A percentile compares a stretch with the other conserved stretches of the same genome.
These are phyloP conservation scores for Thermophis baileyi DNA, from an alignment of 2,113 vertebrate species.

Conservation along the genomic window DNA sequence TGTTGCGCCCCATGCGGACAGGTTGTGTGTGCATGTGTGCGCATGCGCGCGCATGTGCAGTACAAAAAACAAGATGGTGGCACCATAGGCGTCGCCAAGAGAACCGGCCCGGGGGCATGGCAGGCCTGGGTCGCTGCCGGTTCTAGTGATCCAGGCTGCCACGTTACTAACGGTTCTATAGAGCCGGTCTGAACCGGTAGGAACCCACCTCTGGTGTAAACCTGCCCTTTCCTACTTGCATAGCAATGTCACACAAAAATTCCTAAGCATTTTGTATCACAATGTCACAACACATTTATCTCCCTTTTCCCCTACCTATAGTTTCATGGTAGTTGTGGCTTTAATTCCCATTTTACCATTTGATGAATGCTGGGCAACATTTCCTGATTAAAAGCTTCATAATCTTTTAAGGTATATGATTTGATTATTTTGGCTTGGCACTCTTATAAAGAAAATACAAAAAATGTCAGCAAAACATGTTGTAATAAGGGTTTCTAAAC, in stretches of 20 bases:
- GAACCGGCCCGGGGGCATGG: too few species aligned
- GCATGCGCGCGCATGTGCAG: too few species aligned
- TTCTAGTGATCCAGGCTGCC: too few species aligned
- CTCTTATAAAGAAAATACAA: not conserved
- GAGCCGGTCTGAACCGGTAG: too few species aligned
- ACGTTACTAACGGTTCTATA: too few species aligned
- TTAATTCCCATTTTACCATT: conserved; percentile 32
- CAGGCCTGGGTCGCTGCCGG: too few species aligned
- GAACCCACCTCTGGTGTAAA: too few species aligned
- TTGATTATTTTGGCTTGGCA: not conserved
- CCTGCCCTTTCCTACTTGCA: not conserved
- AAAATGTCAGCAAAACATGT: not conserved
- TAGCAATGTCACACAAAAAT: not conserved
- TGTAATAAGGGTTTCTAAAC: not conserved
- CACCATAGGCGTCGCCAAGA: too few species aligned
- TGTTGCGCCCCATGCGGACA: too few species aligned
- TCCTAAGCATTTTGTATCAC: not conserved
- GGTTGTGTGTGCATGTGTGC: too few species aligned
- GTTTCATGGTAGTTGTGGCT: not conserved
- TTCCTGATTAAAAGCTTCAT: conserved; percentile 20
- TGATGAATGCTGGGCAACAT: conserved; percentile 11
- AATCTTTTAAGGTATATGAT: not conserved
- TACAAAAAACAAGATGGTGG: too few species aligned
- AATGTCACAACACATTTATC: not conserved
- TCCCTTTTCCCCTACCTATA: not conserved